Percentiles rank a stretch among this genome's conserved stretches.
phyloP scores from a whole-genome alignment of 2,797 vertebrate species.

The Remorina albescens region DNA sequence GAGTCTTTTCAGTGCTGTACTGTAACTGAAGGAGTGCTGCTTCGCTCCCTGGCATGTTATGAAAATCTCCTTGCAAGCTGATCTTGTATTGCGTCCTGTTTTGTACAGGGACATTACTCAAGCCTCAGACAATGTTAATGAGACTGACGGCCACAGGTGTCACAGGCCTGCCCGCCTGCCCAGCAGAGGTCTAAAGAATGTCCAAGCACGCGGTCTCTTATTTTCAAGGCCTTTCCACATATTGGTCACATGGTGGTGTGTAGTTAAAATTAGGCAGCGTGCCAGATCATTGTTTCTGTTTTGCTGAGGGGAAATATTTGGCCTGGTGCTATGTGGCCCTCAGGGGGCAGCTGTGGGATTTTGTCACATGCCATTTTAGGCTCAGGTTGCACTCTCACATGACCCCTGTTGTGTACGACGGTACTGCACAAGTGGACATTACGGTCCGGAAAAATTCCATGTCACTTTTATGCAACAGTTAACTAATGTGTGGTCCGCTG shows the following conservation, averaged over 20 bases:
- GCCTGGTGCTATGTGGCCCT: conserved; percentile 73
- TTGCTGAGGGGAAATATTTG: conserved; percentile 78
- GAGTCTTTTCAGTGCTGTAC: not conserved
- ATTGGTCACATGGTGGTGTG: conserved; percentile 64
- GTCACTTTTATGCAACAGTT: conserved; percentile 64
- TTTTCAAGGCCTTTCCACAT: conserved; percentile 75
- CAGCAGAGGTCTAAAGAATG: conserved; percentile 66
- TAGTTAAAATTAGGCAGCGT: conserved; percentile 78
- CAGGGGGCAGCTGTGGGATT: conserved; percentile 74
- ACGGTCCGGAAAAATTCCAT: conserved; percentile 67
- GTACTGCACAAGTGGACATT: conserved; percentile 71
- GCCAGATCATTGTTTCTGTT: conserved; percentile 83
- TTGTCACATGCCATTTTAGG: conserved; percentile 76
- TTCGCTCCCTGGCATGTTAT: conserved; percentile 25
- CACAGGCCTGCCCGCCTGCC: conserved; percentile 32
- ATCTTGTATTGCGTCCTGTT: conserved; percentile 36
- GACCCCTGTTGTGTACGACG: conserved; percentile 69
- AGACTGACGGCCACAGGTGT: conserved; percentile 78
- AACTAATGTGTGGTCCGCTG: conserved; percentile 65
- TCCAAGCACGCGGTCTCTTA: conserved; percentile 56
- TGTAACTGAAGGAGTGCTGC: conserved; percentile 8
- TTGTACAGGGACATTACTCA: conserved; percentile 41
- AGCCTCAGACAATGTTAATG: conserved; percentile 55
- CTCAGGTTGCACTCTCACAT: conserved; percentile 83
- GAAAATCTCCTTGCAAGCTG: conserved; percentile 21